A percentile compares a stretch with the other conserved stretches of the same genome.
Conservation (phyloP, 2,113 vertebrate genomes). For the Aphelocoma coerulescens region DNA sequence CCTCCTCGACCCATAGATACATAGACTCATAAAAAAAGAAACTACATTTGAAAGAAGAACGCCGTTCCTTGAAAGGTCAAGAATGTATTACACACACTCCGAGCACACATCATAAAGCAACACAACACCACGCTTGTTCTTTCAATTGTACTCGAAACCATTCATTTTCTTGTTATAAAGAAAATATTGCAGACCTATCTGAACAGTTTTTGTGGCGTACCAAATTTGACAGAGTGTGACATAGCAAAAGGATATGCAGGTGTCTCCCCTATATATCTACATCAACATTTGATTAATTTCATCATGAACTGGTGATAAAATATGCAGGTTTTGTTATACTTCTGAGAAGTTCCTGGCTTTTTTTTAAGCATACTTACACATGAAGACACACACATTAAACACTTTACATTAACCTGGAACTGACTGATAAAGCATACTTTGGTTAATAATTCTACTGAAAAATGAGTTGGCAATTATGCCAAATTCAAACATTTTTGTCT, state of each 20-base stretch:
- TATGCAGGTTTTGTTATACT: neutral
- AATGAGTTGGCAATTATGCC: neutral
- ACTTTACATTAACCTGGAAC: neutral
- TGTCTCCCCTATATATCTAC: neutral
- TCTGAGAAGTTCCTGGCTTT: neutral
- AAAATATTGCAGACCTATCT: neutral
- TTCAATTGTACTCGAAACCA: neutral
- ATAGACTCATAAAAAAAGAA: neutral
- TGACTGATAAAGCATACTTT: neutral
- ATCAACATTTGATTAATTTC: neutral
- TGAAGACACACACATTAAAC: neutral
- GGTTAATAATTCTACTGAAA: neutral
- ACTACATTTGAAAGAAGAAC: slow-evolving; percentile 3
- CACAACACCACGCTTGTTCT: neutral
- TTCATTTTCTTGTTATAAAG: slow-evolving; percentile 1
- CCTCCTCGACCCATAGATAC: neutral
- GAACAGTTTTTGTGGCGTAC: neutral
- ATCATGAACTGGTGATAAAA: neutral
- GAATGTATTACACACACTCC: neutral
- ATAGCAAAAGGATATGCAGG: neutral
- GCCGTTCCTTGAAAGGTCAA: neutral
- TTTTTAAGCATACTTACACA: neutral
- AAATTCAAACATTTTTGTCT: neutral
- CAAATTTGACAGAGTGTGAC: neutral
- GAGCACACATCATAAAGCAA: slow-evolving; percentile 7